Conservation (phyloP, 2,113 vertebrate species). For the Osmerus mordax region DNA sequence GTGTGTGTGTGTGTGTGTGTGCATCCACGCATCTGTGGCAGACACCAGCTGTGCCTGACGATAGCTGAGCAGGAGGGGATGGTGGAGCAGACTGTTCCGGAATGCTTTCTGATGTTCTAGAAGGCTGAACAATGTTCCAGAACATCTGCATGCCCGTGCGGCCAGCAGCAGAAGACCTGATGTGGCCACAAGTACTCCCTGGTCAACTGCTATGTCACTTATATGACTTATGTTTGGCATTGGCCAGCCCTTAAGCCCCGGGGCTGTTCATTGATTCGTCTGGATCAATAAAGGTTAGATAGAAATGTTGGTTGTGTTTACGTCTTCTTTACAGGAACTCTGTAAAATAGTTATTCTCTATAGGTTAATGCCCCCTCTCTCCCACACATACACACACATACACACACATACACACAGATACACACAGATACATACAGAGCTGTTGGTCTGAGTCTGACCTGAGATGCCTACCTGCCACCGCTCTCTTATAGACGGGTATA, state of each 20-base stretch:
- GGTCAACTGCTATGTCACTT: too few species aligned
- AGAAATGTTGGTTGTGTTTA: too few species aligned
- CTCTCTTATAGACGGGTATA: neutral
- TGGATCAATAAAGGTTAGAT: too few species aligned
- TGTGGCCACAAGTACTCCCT: too few species aligned
- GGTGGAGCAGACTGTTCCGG: neutral
- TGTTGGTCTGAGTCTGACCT: neutral
- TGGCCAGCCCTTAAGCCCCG: too few species aligned
- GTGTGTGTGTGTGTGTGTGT: neutral
- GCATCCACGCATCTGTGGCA: neutral
- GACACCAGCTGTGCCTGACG: conserved; percentile 1
- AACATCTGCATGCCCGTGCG: neutral
- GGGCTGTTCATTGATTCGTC: too few species aligned
- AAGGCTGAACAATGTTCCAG: neutral
- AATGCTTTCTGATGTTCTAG: neutral
- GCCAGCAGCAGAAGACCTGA: neutral
- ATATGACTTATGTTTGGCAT: too few species aligned
- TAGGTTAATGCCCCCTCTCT: neutral
- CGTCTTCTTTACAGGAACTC: too few species aligned
- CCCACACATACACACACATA: neutral
- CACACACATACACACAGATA: neutral
- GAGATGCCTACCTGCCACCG: neutral
- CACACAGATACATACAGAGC: neutral
- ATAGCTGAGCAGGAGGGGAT: neutral
- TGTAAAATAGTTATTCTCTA: too few species aligned